phyloP scores from a whole-genome alignment of 2,888 invertebrate species.

The Idaea dimidiata region DNA sequence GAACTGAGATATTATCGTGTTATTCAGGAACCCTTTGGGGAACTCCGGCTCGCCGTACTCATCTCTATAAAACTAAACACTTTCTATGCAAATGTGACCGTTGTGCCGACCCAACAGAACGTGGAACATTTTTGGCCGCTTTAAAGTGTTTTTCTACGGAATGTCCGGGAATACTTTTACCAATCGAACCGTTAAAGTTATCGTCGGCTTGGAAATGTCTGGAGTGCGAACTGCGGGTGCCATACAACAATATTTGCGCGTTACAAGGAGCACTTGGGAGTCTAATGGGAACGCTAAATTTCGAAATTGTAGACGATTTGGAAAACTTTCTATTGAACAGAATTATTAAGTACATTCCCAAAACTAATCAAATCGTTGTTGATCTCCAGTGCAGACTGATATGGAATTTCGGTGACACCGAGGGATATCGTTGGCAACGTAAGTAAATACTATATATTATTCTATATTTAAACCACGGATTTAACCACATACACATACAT shows the following conservation, averaged over 20 bases:
- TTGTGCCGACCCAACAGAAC: constrained; percentile 85
- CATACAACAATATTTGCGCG: constrained; percentile 72
- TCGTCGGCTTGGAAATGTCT: constrained; percentile 82
- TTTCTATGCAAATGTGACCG: constrained; percentile 84
- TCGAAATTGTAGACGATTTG: constrained; percentile 75
- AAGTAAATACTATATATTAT: too few species aligned
- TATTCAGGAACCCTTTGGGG: constrained; percentile 86
- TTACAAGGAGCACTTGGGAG: constrained; percentile 78
- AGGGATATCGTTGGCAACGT: constrained; percentile 82
- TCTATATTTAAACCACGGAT: too few species aligned
- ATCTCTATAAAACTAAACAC: constrained; percentile 84
- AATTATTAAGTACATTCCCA: constrained; percentile 77
- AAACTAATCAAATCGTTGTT: constrained; percentile 81
- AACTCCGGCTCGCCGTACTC: constrained; percentile 82
- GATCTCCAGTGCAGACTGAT: constrained; percentile 83
- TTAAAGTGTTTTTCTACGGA: constrained; percentile 77
- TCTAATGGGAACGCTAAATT: constrained; percentile 73
- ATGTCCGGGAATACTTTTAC: constrained; percentile 79
- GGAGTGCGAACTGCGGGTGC: constrained; percentile 72
- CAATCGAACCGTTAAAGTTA: constrained; percentile 77
- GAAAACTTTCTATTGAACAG: constrained; percentile 79
- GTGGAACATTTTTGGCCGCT: constrained; percentile 80
- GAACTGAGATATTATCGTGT: constrained; percentile 83
- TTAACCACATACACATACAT: background rate
- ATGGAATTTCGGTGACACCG: constrained; percentile 81